A percentile compares a stretch with the other conserved stretches of the same genome.
Conservation (phyloP, 2,797 vertebrate species). For the Chromobotia macracanthus region DNA sequence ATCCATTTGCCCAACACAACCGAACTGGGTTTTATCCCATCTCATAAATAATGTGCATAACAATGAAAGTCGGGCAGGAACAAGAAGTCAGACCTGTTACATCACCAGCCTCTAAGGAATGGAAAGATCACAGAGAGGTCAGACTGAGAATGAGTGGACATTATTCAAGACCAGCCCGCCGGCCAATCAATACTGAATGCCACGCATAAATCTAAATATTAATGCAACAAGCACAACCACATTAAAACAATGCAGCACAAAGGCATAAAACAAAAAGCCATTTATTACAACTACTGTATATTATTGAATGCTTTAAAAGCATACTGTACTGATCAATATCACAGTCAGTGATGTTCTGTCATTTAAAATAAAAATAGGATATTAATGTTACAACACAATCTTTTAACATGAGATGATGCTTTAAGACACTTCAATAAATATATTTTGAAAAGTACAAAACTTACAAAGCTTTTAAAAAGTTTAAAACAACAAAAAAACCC, state of each 20-base stretch:
- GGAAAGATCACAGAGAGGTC: slow-evolving; percentile 39
- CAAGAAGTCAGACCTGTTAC: slow-evolving; percentile 14
- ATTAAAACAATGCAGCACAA: background rate
- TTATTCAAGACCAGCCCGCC: background rate
- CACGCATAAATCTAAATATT: slow-evolving; percentile 34
- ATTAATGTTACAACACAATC: background rate
- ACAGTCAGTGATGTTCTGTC: background rate
- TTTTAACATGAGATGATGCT: background rate
- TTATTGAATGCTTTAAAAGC: background rate
- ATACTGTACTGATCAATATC: background rate
- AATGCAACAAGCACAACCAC: background rate
- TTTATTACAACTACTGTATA: background rate
- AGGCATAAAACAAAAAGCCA: background rate
- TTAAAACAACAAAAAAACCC: too few relatives aligned
- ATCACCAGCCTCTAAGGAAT: slow-evolving; percentile 18
- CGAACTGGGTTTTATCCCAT: background rate
- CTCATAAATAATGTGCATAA: slow-evolving; percentile 39
- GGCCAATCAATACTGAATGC: slow-evolving; percentile 15
- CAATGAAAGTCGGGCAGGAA: slow-evolving; percentile 21
- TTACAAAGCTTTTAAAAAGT: background rate
- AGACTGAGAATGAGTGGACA: slow-evolving; percentile 1
- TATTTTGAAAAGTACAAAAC: background rate
- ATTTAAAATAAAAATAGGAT: background rate
- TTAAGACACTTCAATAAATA: background rate
- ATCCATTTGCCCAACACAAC: background rate